phyloP scores from a whole-genome alignment of 2,113 vertebrate species.

The Erinaceus europaeus region DNA sequence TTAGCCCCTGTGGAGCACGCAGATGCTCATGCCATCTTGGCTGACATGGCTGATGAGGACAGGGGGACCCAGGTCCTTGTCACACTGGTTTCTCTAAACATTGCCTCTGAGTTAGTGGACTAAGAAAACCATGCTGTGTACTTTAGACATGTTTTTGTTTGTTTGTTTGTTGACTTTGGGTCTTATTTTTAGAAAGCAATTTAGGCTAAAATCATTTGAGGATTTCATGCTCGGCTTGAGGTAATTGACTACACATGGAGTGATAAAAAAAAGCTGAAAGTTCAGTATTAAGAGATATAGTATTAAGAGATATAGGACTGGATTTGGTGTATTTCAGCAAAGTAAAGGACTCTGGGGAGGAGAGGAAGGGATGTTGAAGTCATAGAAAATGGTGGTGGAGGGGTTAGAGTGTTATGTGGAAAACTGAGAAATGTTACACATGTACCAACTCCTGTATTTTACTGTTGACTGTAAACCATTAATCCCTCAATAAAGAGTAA shows the following conservation, averaged over 20 bases:
- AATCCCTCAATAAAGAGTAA: too few species aligned
- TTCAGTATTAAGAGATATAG: background rate
- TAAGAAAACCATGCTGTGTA: background rate
- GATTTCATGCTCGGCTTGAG: background rate
- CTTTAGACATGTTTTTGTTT: background rate
- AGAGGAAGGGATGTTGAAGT: too few species aligned
- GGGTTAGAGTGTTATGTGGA: too few species aligned
- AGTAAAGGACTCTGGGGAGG: too few species aligned
- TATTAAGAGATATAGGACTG: too few species aligned
- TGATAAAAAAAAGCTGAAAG: conserved; percentile 26
- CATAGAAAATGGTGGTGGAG: too few species aligned
- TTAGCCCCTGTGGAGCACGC: background rate
- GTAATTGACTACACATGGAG: background rate
- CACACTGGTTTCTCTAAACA: background rate
- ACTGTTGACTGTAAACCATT: too few species aligned
- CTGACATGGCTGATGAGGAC: background rate
- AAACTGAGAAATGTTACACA: too few species aligned
- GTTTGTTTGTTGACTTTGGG: background rate
- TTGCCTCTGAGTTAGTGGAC: background rate
- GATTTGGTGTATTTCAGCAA: too few species aligned
- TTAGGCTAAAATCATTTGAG: conserved; percentile 43
- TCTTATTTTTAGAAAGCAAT: conserved; percentile 25
- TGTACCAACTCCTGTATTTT: too few species aligned
- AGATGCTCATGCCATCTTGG: rapidly evolving
- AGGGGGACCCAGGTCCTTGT: too few species aligned